Base-by-base conservation (phyloP, 2,797 vertebrate genomes). In the Gymnoscopelus braueri region DNA sequence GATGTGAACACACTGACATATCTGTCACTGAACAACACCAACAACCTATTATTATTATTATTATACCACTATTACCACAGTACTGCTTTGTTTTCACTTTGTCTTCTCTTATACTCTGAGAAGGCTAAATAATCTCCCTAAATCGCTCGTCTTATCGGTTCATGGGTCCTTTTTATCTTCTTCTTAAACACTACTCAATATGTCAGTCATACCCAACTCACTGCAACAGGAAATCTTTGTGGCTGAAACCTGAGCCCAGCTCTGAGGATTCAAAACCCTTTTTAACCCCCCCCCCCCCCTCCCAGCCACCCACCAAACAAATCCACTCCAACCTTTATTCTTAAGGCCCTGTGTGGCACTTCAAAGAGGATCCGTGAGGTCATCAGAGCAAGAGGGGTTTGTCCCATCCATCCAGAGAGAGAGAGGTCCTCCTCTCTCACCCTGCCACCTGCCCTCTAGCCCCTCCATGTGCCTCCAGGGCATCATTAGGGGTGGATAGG, bases 401-500 rank as follows among this genome's bases (percentile, higher is more conserved):
- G 68, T 69, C 67, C n/a, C 54, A 58, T 14, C 62, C 69, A 12
- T 72, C 78, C 75, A 60, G 24, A 13, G 67, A 76, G 76, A 32
- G 32, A 32, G 32, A 29, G 26, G 29, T 32, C 29, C 29, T 32
- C 32, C 5, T 80, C 86, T 80, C 78, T 82, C 70, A 84, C 77
- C 88, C 79, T 58, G 62, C 85, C 85, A 87, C 86, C 88, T 90
- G 89, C 86, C 88, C 88, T 88, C 69, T 60, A 56, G 75, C 75
- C 67, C 67, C 0, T 35, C 32, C 32, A 35, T 3, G 24, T 84
- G 88, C 91, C 92, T 85, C 13, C 3, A 69, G 88, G 93, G 89
- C 91, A 88, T 93, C 84, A 89, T 92, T 92, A 84, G 70, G 77
- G 68, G 57, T 47, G 71, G 73, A 55, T 75, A 81, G 86, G 84